Base-by-base conservation (phyloP, 2,797 vertebrate species). In the Cottoperca gobio region DNA sequence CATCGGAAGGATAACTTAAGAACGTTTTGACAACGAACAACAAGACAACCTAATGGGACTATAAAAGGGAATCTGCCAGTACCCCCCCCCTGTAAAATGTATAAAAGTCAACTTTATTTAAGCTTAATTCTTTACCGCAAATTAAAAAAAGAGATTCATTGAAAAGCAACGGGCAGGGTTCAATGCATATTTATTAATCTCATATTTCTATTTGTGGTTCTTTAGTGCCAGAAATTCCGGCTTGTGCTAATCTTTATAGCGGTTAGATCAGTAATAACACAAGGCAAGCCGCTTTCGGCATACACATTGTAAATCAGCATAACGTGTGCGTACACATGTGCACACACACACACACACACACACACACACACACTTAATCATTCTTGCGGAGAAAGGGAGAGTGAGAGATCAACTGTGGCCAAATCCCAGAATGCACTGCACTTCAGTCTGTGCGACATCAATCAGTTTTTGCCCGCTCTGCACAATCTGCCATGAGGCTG, bases 391-490 rank as follows among this genome's bases (percentile, higher is more conserved):
- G 87, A 90, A 86, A 81, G 81, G 72, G 76, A 86, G 85, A 64
- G 73, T 60, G 75, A 85, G 87, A 89, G 83, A 90, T 88, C 84
- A 89, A 82, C 85, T 87, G 84, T 83, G 88, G 84, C 80, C 82
- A 88, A 86, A 84, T 91, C 91, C 93, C 90, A 92, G 85, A 89
- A 91, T 91, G 91, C 90, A 90, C 43, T 79, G 82, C 84, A 84
- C 85, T 73, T 85, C 82, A 71, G 78, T 71, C 84, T 75, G 75
- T 42, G 79, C 67, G 31, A 87, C 87, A 90, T 91, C 88, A 93
- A 91, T 91, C 91, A 86, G 84, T 82, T 86, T 84, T 69, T 80
- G 67, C 78, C 72, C 17, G 53, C 70, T 84, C 67, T 12, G 80
- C 86, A 88, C 89, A 90, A 90, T 93, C 86, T 91, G 86, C 88